A percentile compares a stretch with the other conserved stretches of the same genome.
phyloP scores from a whole-genome alignment of 2,113 vertebrate species.

The Rhinogobius similis region DNA sequence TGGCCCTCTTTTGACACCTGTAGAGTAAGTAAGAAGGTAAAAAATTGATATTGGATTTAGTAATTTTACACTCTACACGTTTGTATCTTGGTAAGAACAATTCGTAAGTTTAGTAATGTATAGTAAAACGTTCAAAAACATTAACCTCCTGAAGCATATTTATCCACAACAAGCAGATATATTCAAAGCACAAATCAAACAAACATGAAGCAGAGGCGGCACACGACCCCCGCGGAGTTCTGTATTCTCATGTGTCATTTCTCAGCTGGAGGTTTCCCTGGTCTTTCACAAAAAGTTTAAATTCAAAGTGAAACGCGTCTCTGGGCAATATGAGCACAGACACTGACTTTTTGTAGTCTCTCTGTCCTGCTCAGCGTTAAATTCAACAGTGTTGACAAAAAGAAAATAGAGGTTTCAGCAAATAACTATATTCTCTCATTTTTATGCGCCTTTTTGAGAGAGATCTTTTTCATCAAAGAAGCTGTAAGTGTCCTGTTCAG shows the following conservation, averaged over 20 bases:
- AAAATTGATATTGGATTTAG: neutral
- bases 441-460: no score
- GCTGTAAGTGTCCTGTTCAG: neutral
- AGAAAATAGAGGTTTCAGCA: neutral
- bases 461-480: neutral
- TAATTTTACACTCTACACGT: neutral
- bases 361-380: slow-evolving; percentile 7
- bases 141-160: neutral
- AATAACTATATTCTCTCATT: no score
- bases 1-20: no score
- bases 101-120: neutral
- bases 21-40: no score
- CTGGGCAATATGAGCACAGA: neutral
- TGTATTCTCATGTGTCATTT: neutral
- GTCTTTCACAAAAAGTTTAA: neutral
- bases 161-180: neutral
- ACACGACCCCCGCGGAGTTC: neutral
- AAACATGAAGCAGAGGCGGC: neutral
- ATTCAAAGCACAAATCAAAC: slow-evolving; percentile 6
- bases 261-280: slow-evolving; percentile 1
- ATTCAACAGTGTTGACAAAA: neutral
- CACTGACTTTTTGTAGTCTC: neutral
- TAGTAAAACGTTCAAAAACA: neutral
- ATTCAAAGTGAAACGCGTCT: slow-evolving; percentile 5
- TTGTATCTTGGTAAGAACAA: no score